These are phyloP conservation scores for Lottia scabra DNA, from an alignment of 2,888 invertebrate genomes.

Conservation along the genomic window DNA sequence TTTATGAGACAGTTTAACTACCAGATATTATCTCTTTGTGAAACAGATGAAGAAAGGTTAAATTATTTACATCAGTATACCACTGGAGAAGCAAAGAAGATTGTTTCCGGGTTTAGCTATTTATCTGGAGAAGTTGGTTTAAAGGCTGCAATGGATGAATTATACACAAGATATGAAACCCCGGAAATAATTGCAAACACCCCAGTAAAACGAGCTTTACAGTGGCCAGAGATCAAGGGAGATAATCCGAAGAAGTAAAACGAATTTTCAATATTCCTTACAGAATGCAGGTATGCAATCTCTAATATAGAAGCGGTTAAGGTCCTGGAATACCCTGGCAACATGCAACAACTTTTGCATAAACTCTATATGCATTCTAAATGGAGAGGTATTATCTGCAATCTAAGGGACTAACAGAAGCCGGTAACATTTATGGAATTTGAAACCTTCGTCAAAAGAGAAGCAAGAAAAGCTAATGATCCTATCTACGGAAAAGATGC, in stretches of 20 bases:
- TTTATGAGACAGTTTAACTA: background rate
- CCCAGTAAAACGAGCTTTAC: background rate
- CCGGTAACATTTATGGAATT: conserved; percentile 15
- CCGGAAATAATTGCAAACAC: conserved; percentile 5
- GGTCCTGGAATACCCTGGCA: background rate
- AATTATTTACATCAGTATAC: conserved; percentile 14
- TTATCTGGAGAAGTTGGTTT: conserved; percentile 5
- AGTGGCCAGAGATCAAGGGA: conserved; percentile 10
- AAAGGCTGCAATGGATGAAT: conserved; percentile 1
- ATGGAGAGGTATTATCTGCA: background rate
- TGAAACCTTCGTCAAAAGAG: conserved; percentile 13
- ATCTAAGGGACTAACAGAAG: background rate
- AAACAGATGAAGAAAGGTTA: background rate
- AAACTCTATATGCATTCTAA: background rate
- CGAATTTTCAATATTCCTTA: conserved; percentile 24
- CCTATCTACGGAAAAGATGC: conserved; percentile 19
- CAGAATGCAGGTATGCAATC: background rate
- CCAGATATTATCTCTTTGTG: background rate
- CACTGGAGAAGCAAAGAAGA: conserved; percentile 5
- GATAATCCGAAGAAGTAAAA: conserved; percentile 23
- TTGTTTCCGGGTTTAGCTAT: conserved; percentile 13
- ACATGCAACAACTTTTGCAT: background rate
- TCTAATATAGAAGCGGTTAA: background rate
- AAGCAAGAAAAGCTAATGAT: conserved; percentile 15
- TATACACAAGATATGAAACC: conserved; percentile 7